phyloP scores from a whole-genome alignment of 2,113 vertebrate species.

The Pao palembangensis region DNA sequence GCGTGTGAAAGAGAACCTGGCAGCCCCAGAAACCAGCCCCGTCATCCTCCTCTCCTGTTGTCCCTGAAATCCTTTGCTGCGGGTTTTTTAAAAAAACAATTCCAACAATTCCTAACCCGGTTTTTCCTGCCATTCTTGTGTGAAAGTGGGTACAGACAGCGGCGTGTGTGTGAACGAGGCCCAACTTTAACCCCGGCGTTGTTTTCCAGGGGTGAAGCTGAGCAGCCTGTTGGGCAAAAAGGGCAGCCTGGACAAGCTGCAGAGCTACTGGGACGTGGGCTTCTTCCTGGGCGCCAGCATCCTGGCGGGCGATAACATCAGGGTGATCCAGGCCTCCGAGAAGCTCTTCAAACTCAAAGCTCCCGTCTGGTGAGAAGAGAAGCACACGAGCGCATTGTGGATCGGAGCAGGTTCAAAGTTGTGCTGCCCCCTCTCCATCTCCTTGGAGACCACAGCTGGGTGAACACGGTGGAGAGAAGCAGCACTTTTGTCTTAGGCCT shows the following conservation, averaged over 20 bases:
- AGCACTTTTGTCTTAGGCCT: too few relatives aligned
- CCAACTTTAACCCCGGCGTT: background rate
- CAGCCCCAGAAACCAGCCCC: slow-evolving; percentile 26
- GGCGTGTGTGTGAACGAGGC: too few relatives aligned
- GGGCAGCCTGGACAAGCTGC: slow-evolving; percentile 94
- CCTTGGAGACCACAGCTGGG: slow-evolving; percentile 14
- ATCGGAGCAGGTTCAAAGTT: slow-evolving; percentile 4
- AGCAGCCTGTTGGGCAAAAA: slow-evolving; percentile 97
- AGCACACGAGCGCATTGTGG: background rate
- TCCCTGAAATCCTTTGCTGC: background rate
- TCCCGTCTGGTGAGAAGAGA: slow-evolving; percentile 87
- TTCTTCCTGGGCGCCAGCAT: slow-evolving; percentile 96
- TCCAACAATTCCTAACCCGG: too few relatives aligned
- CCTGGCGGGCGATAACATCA: slow-evolving; percentile 89
- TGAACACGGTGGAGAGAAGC: slow-evolving; percentile 2
- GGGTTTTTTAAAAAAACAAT: too few relatives aligned
- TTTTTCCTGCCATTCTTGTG: too few relatives aligned
- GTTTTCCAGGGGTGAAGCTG: slow-evolving; percentile 88
- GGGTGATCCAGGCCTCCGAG: slow-evolving; percentile 95
- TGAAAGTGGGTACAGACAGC: too few relatives aligned
- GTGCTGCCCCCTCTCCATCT: background rate
- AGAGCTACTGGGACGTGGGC: slow-evolving; percentile 99
- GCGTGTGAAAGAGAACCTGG: slow-evolving; percentile 34
- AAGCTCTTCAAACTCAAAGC: slow-evolving; percentile 97
- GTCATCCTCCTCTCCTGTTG: background rate